Percentiles rank a stretch among this genome's conserved stretches.
Evolutionary conservation across 2,797 vertebrate genomes (phyloP).

Genomic region (Hoplostethus atlanticus): DNA sequence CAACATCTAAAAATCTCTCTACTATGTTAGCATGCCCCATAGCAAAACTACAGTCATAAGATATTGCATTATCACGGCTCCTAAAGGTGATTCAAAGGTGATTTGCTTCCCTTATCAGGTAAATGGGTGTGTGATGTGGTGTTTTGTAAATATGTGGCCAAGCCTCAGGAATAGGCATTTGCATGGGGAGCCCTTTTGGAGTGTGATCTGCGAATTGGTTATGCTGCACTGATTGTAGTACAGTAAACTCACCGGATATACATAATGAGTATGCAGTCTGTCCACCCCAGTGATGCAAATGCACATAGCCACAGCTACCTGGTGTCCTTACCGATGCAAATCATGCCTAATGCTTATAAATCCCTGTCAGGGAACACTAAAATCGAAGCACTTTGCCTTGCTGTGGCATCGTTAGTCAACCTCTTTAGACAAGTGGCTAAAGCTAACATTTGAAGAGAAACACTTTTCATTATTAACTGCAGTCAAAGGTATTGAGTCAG

Average conservation of each 20-base stretch:
- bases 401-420: constrained; percentile 27
- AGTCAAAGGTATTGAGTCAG: constrained; percentile 48
- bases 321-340: constrained; percentile 72
- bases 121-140: constrained; percentile 42
- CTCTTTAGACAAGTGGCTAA: constrained; percentile 59
- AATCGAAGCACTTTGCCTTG: constrained; percentile 48
- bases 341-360: constrained; percentile 46
- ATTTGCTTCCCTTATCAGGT: constrained; percentile 69
- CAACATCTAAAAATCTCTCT: constrained; percentile 30
- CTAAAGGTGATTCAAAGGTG: constrained; percentile 74
- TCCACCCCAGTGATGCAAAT: constrained; percentile 67
- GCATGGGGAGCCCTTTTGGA: constrained; percentile 47
- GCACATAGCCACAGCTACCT: constrained; percentile 41
- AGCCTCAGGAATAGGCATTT: constrained; percentile 66
- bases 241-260: constrained; percentile 55
- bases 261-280: constrained; percentile 41
- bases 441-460: constrained; percentile 46
- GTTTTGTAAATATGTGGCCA: constrained; percentile 70
- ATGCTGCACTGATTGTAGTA: constrained; percentile 39
- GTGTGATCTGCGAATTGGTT: constrained; percentile 38
- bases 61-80: constrained; percentile 26
- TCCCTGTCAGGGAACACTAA: constrained; percentile 16
- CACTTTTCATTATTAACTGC: constrained; percentile 37
- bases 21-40: constrained; percentile 12
- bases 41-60: constrained; percentile 36